phyloP scores from a whole-genome alignment of 2,888 invertebrate species.

The Eupithecia subumbrata region DNA sequence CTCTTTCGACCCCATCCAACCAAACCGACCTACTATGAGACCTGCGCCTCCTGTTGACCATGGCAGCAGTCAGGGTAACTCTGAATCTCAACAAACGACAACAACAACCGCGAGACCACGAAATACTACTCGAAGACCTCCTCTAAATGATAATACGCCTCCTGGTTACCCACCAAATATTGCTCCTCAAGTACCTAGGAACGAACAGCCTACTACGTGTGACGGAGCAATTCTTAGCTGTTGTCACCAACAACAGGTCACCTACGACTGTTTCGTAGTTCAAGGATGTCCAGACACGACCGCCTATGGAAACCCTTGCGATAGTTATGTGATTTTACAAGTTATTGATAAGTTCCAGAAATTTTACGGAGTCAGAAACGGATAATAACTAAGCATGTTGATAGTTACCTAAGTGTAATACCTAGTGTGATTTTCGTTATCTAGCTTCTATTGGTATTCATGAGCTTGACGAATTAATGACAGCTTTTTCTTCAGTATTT shows the following conservation, averaged over 20 bases:
- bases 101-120: conserved; percentile 29
- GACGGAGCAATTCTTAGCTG: conserved; percentile 69
- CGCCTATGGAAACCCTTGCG: conserved; percentile 66
- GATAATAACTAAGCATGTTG: conserved; percentile 23
- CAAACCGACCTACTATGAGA: conserved; percentile 49
- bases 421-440: not conserved
- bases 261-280: conserved; percentile 63
- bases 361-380: conserved; percentile 59
- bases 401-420: not conserved
- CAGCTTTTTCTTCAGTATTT: not conserved
- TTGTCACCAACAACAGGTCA: conserved; percentile 62
- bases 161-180: conserved; percentile 32
- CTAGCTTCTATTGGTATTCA: not conserved
- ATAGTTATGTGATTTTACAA: conserved; percentile 54
- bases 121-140: conserved; percentile 17
- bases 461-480: not conserved
- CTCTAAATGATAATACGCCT: not conserved
- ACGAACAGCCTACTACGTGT: conserved; percentile 55
- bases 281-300: conserved; percentile 77
- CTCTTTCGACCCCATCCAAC: conserved; percentile 60
- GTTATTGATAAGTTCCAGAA: conserved; percentile 63
- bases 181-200: conserved; percentile 21
- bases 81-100: conserved; percentile 26
- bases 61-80: conserved; percentile 57
- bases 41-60: conserved; percentile 66